phyloP scores from a whole-genome alignment of 1,140 invertebrate species.

The Euwallacea fornicatus region DNA sequence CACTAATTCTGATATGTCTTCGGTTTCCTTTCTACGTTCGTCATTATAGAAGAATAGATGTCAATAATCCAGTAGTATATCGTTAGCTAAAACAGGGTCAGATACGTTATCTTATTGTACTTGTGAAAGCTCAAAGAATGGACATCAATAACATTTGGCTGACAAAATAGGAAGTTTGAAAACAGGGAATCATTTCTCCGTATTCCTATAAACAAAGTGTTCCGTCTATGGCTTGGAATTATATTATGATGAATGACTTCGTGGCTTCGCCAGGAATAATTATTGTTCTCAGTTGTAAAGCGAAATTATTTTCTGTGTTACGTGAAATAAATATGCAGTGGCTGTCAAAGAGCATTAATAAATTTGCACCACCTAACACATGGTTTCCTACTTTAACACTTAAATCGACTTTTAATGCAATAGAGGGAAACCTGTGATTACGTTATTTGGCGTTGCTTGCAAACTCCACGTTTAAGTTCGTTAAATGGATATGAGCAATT shows the following conservation, averaged over 20 bases:
- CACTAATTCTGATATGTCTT: no score
- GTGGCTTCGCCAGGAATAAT: slow-evolving; percentile 26
- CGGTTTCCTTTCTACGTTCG: no score
- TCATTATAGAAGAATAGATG: no score
- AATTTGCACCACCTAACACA: slow-evolving; percentile 18
- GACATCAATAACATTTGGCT: background rate
- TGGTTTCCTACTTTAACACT: slow-evolving; percentile 26
- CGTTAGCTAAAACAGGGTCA: no score
- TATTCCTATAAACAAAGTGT: slow-evolving; percentile 3
- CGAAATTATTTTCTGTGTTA: slow-evolving; percentile 17
- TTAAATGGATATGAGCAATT: slow-evolving; percentile 1
- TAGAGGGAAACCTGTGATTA: slow-evolving; percentile 5
- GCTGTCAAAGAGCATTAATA: slow-evolving; percentile 27
- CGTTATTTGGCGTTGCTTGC: slow-evolving; percentile 4
- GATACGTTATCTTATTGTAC: background rate
- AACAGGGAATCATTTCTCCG: background rate
- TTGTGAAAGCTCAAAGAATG: background rate
- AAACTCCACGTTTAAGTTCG: slow-evolving; percentile 3
- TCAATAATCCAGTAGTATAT: no score
- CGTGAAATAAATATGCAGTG: slow-evolving; percentile 10
- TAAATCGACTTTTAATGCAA: slow-evolving; percentile 18
- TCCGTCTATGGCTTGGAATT: slow-evolving; percentile 11
- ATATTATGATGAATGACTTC: slow-evolving; percentile 25
- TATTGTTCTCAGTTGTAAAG: slow-evolving; percentile 29
- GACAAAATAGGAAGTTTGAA: background rate